Base-by-base conservation (phyloP, 2,888 invertebrate species). In the Aphodius sticticus region DNA sequence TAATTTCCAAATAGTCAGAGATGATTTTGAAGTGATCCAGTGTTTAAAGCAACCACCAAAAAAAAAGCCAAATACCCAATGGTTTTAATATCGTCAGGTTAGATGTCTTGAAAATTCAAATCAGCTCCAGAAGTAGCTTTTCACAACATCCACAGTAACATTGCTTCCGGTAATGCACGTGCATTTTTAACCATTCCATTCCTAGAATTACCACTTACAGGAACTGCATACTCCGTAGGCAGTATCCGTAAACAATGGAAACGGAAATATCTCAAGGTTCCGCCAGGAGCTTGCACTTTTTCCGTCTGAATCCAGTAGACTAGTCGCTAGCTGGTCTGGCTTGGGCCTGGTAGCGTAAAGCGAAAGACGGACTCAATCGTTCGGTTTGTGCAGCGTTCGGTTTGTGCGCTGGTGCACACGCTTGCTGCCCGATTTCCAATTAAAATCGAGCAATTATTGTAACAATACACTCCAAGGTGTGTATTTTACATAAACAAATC, bases 371-470 rank as follows among this genome's bases (percentile, higher is more conserved):
- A 53, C 53, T 53, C 53, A 53, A 53, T 53, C 53, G 53, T 5
- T n/a, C n/a, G n/a, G n/a, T n/a, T n/a, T n/a, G n/a, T n/a, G 4
- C 53, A 9, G 12, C 53, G 12, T 53, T 53, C 12, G 53, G 12
- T 53, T 53, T 53, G 53, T 7, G 37, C 74, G 35, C 74, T 16
- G 16, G 37, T 16, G 76, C 37, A 12, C n/a, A 38, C 70, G 70
- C 37, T 38, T 35, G 35, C n/a, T 6, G 70, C 70, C 71, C 69
- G 80, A 79, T 81, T 80, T 83, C 82, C 82, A 82, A 83, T 83
- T 83, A 83, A 83, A 83, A 82, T 81, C 83, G 81, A 83, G 81
- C 82, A 83, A 83, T 83, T 83, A 83, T 81, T 83, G 83, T 82
- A 83, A 83, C 83, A 83, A 83, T 83, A 81, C 81, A 80, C 78